These are phyloP conservation scores for Elachura formosa DNA, from an alignment of 2,113 vertebrate genomes.

Conservation along the genomic window DNA sequence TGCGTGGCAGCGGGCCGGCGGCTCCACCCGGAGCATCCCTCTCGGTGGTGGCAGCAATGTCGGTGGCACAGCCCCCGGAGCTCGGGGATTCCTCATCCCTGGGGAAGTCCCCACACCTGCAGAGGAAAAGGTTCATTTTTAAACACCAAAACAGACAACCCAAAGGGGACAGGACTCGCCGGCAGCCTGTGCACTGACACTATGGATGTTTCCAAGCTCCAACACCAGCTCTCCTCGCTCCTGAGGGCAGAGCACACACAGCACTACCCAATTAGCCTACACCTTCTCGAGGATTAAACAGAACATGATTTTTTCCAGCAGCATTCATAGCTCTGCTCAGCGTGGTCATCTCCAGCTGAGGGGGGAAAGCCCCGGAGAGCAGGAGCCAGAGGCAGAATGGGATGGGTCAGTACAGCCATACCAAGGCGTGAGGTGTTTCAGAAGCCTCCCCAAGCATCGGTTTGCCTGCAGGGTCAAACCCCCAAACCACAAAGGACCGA, in stretches of 20 bases:
- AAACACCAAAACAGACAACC: background rate
- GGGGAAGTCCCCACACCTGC: background rate
- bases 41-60: background rate
- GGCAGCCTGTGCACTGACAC: background rate
- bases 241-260: background rate
- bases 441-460: background rate
- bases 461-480: background rate
- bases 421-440: background rate
- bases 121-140: background rate
- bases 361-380: rapidly evolving
- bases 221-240: background rate
- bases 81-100: background rate
- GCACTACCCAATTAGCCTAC: background rate
- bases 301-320: background rate
- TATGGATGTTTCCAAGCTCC: rapidly evolving
- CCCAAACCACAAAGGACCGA: background rate
- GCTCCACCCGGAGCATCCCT: background rate
- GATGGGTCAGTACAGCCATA: background rate
- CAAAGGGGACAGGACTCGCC: background rate
- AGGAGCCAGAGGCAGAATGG: background rate
- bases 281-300: background rate
- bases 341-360: background rate
- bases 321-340: background rate
- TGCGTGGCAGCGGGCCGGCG: background rate
- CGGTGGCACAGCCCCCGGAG: background rate